phyloP scores from a whole-genome alignment of 2,797 vertebrate species.

The Psittacula derbiana region DNA sequence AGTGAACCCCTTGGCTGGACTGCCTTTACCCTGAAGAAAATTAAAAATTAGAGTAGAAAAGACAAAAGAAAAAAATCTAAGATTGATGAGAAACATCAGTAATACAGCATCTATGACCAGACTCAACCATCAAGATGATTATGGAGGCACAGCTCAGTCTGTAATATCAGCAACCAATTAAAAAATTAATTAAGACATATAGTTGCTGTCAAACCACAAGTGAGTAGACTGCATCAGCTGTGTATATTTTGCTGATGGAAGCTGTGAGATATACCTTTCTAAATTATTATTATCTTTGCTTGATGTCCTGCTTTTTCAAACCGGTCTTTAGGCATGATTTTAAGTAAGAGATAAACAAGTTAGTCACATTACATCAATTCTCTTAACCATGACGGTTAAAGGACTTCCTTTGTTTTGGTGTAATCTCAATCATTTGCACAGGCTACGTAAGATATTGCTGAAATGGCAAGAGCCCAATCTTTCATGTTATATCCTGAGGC shows the following conservation, averaged over 20 bases:
- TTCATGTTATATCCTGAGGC: not conserved
- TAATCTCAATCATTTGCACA: not conserved
- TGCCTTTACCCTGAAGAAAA: not conserved
- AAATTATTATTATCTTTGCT: not conserved
- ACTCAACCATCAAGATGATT: not conserved
- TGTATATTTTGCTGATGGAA: not conserved
- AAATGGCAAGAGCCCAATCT: not conserved
- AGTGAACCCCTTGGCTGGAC: accelerated
- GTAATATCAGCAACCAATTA: not conserved
- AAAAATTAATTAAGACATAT: not conserved
- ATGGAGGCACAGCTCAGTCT: not conserved
- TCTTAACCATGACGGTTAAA: not conserved
- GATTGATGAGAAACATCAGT: not conserved
- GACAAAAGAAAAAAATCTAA: not conserved
- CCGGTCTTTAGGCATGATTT: not conserved
- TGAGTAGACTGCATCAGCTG: not conserved
- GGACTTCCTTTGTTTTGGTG: not conserved
- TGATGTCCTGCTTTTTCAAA: not conserved
- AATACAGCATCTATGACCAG: not conserved
- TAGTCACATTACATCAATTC: not conserved
- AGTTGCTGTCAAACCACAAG: not conserved
- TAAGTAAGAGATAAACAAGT: not conserved
- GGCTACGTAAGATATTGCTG: not conserved
- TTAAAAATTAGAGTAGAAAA: not conserved
- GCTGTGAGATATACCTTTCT: not conserved